Evolutionary conservation across 2,797 vertebrate species (phyloP), one percentile per base, ranked within the genome.

Genomic region (Potorous gilbertii): DNA sequence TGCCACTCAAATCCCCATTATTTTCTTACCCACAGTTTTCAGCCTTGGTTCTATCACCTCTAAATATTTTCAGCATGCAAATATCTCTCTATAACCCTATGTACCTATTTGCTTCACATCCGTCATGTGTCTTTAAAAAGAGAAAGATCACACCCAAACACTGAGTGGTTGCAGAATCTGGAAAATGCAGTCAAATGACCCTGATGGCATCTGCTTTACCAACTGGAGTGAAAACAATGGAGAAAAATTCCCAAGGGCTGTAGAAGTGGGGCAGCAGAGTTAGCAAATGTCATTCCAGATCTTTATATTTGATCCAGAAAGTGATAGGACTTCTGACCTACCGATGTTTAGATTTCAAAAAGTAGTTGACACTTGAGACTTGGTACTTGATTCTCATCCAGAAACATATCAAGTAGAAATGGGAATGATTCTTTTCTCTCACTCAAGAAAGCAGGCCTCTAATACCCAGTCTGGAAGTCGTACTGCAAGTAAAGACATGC

Each of bases 401-500:
- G 66, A 94, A 56, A 50, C 74, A 87, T 11, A 40, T 57, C 0
- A 90, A 21, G 46, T 87, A 14, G n/a, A 55, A 29, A 92, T 74
- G 9, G 90, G 14, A 92, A 62, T n/a, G 74, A 62, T 94, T 8
- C 29, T 52, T 90, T 87, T 46, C 95, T 55, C 81, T 90, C n/a
- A 59, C 0, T 9, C 28, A 87, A 92, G 34, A 66, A 24, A 54
- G 11, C 5, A 5, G 40, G 93, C 59, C 29, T 12, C 1, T 54
- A 21, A 94, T 93, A 46, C 1, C 40, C 31, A 89, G 2, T 55
- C 54, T 90, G 91, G 54, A 92, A 55, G 55, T 9, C 50, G 55
- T 0, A 0, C 18, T 94, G 92, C 29, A 8, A 55, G 81, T 28
- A 81, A 56, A 90, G 57, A 24, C 24, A 57, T 50, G 54, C 50